Evolutionary conservation across 2,797 vertebrate genomes (phyloP).

Genomic region (Sternarchorhynchus goeldii): DNA sequence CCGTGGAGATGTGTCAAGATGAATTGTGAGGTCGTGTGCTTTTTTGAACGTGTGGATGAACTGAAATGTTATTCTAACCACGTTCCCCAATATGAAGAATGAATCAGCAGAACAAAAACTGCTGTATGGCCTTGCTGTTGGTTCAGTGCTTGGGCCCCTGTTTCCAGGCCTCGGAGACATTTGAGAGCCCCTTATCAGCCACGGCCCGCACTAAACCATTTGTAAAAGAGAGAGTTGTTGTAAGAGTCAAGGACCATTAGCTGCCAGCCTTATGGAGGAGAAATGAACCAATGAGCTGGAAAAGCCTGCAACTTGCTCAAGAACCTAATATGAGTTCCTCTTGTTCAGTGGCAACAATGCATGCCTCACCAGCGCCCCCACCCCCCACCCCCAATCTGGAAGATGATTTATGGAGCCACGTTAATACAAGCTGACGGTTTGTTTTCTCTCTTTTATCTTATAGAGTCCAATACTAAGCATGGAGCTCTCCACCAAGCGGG

Average conservation of each 20-base stretch:
- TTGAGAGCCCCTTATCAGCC: constrained; percentile 21
- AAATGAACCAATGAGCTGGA: constrained; percentile 61
- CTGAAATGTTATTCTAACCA: background rate
- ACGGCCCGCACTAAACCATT: constrained; percentile 16
- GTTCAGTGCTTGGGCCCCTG: background rate
- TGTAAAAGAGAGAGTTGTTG: constrained; percentile 43
- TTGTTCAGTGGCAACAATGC: constrained; percentile 47
- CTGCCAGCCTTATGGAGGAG: constrained; percentile 51
- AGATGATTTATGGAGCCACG: constrained; percentile 36
- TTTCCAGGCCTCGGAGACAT: constrained; percentile 1
- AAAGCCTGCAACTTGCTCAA: constrained; percentile 50
- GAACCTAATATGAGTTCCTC: constrained; percentile 39
- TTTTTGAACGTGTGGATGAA: background rate
- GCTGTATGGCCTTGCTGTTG: background rate
- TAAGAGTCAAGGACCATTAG: constrained; percentile 60
- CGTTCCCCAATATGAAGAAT: background rate
- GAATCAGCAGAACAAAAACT: constrained; percentile 23
- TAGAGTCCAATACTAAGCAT: constrained; percentile 80
- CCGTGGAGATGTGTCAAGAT: constrained; percentile 6
- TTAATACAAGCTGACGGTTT: constrained; percentile 36
- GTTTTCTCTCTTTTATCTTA: constrained; percentile 48
- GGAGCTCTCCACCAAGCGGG: constrained; percentile 83
- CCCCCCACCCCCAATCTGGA: constrained; percentile 35
- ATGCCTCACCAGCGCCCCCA: constrained; percentile 39
- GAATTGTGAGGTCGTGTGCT: background rate